Percentiles rank a stretch among this genome's conserved stretches.
Evolutionary conservation across 2,888 invertebrate species (phyloP).

Genomic region (Argyra leucocephala): DNA sequence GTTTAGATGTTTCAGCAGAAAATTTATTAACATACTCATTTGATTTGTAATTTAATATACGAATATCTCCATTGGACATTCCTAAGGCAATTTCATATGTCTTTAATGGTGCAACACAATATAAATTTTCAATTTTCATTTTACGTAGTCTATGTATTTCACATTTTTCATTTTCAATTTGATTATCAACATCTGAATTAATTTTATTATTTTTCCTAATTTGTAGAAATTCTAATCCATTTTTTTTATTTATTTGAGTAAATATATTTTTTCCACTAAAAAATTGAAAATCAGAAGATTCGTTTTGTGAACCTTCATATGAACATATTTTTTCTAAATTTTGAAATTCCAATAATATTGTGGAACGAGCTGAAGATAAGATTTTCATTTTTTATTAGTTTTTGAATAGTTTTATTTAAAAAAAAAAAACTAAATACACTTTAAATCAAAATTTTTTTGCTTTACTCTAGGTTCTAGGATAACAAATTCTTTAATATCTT

Average conservation of each 20-base stretch:
- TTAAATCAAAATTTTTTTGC: no score
- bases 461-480: no score
- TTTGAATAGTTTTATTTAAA: no score
- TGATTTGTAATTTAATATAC: slow-evolving; percentile 34
- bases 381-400: slow-evolving; percentile 37
- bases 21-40: slow-evolving; percentile 31
- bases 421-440: no score
- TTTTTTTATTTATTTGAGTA: slow-evolving; percentile 36
- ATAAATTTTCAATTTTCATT: slow-evolving; percentile 35
- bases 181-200: background rate
- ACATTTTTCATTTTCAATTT: slow-evolving; percentile 21
- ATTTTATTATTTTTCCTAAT: slow-evolving; percentile 24
- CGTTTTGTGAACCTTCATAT: slow-evolving; percentile 34
- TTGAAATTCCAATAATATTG: slow-evolving; percentile 35
- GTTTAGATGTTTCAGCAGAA: slow-evolving; percentile 32
- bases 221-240: slow-evolving; percentile 37
- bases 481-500: no score
- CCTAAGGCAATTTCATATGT: slow-evolving; percentile 38
- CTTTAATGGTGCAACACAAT: slow-evolving; percentile 37
- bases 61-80: slow-evolving; percentile 35
- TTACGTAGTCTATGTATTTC: slow-evolving; percentile 37
- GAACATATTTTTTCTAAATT: slow-evolving; percentile 34
- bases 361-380: slow-evolving; percentile 37
- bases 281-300: slow-evolving; percentile 38
- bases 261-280: slow-evolving; percentile 34